Conservation (phyloP, 2,113 vertebrate species). For the Conger conger region DNA sequence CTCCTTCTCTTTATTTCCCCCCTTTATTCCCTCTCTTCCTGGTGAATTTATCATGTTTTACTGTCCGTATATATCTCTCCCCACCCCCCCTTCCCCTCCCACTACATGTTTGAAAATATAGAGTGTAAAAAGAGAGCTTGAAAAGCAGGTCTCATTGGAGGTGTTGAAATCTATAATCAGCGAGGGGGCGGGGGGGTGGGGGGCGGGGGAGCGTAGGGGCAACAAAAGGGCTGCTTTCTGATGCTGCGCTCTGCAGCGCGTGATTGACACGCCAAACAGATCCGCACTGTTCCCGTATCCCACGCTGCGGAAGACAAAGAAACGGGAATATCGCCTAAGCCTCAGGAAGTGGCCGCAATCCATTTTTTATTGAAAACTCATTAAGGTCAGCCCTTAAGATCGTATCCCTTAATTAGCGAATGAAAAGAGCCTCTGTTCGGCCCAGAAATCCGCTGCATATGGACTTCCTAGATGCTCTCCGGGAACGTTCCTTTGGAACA, state of each 20-base stretch:
- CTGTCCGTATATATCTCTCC: background rate
- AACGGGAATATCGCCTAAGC: slow-evolving; percentile 45
- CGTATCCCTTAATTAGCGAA: slow-evolving; percentile 40
- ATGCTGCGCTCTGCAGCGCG: slow-evolving; percentile 60
- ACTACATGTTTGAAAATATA: slow-evolving; percentile 13
- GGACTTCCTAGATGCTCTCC: slow-evolving; percentile 19
- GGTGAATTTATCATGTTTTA: slow-evolving; percentile 11
- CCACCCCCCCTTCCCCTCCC: background rate
- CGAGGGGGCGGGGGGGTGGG: background rate
- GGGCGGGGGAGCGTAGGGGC: background rate
- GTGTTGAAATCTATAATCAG: slow-evolving; percentile 65
- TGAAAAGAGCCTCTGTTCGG: slow-evolving; percentile 25
- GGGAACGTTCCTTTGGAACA: slow-evolving; percentile 6
- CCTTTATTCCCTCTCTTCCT: slow-evolving; percentile 10
- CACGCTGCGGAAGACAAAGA: slow-evolving; percentile 40
- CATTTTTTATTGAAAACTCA: slow-evolving; percentile 60
- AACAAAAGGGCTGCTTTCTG: slow-evolving; percentile 61
- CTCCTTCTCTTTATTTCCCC: background rate
- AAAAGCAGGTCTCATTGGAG: slow-evolving; percentile 27
- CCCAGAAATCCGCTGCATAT: slow-evolving; percentile 1
- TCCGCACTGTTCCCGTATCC: slow-evolving; percentile 57
- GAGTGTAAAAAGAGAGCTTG: background rate
- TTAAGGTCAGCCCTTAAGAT: slow-evolving; percentile 44
- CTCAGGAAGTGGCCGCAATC: slow-evolving; percentile 56
- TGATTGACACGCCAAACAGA: slow-evolving; percentile 71